Percentiles rank a stretch among this genome's conserved stretches.
Conservation (phyloP, 2,113 vertebrate species). For the Paratilapia polleni region DNA sequence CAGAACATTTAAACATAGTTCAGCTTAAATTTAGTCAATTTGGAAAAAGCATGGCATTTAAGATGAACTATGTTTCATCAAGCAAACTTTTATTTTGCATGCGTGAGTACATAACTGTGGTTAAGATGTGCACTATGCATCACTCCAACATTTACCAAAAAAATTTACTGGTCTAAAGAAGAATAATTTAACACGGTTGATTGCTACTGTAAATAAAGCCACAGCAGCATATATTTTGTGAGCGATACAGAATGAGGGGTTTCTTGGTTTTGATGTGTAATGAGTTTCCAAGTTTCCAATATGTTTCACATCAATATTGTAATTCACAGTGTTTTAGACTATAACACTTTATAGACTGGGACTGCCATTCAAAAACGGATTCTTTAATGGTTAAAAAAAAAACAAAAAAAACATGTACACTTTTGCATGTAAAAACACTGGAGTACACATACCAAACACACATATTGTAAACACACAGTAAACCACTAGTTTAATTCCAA, state of each 20-base stretch:
- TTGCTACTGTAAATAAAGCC: not conserved
- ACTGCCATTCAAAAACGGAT: not conserved
- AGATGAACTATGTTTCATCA: not conserved
- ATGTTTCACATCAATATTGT: not conserved
- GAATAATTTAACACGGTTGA: not conserved
- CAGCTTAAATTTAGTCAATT: not conserved
- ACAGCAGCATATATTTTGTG: not conserved
- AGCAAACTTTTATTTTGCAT: not conserved
- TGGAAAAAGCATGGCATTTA: not conserved
- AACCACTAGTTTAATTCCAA: conserved; percentile 27
- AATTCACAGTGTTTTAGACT: not conserved
- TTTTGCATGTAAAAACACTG: conserved; percentile 9
- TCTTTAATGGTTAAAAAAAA: not conserved
- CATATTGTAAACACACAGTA: not conserved
- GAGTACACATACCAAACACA: not conserved
- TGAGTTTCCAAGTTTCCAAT: conserved; percentile 14
- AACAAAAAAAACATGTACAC: not conserved
- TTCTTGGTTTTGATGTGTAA: not conserved
- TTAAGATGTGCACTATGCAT: not conserved
- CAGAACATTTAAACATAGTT: not conserved
- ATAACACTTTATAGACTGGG: not conserved
- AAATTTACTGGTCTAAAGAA: not conserved
- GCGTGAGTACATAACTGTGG: not conserved
- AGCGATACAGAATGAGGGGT: not conserved
- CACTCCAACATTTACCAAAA: not conserved